phyloP scores from a whole-genome alignment of 2,797 vertebrate species.

The Caiman crocodilus region DNA sequence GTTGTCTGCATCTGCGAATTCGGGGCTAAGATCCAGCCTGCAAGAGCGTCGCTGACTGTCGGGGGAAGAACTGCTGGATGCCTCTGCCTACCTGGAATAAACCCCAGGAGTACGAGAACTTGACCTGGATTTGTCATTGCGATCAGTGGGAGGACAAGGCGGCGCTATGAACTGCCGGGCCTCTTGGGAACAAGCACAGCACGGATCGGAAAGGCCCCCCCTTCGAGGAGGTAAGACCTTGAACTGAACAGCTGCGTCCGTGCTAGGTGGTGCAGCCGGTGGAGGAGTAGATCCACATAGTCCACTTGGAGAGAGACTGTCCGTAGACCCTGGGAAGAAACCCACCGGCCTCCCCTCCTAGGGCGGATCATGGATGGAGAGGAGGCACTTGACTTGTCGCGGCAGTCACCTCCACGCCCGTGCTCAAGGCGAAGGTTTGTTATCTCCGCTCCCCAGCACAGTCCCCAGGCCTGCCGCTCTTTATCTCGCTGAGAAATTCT shows the following conservation, averaged over 20 bases:
- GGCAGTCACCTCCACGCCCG: background rate
- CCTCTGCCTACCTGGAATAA: background rate
- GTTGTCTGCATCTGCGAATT: background rate
- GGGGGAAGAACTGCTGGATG: background rate
- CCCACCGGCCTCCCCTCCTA: background rate
- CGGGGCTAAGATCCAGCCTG: background rate
- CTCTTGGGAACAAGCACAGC: background rate
- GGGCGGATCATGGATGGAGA: background rate
- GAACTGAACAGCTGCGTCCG: background rate
- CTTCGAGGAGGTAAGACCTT: background rate
- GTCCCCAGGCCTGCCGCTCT: background rate
- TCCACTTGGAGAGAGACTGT: background rate
- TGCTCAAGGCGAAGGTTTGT: background rate
- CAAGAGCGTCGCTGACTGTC: background rate
- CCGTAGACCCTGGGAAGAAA: background rate
- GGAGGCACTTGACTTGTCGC: background rate
- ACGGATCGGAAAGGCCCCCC: background rate
- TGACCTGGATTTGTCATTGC: accelerated
- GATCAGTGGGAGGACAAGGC: background rate
- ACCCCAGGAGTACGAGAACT: background rate
- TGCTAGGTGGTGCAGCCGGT: background rate
- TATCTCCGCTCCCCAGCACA: background rate
- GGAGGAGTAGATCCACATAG: background rate
- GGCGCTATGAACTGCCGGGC: accelerated
- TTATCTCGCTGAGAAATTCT: background rate